Percentiles rank a stretch among this genome's conserved stretches.
These are phyloP conservation scores for Megastigmus dorsalis DNA, from an alignment of 2,888 invertebrate genomes.

Conservation along the genomic window DNA sequence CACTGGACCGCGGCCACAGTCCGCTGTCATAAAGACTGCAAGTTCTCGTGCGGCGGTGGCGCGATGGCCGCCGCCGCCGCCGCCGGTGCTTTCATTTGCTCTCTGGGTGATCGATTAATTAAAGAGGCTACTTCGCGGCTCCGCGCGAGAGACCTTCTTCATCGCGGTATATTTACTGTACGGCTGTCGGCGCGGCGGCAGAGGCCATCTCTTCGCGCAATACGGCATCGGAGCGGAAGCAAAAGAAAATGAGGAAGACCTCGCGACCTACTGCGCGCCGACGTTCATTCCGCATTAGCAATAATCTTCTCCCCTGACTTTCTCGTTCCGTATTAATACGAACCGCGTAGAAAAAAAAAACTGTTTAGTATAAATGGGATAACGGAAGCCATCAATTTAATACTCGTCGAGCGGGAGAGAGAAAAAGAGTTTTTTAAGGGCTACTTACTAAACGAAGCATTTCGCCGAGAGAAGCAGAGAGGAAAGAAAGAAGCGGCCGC, in stretches of 20 bases:
- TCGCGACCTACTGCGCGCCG: not conserved
- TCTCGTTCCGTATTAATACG: conserved; percentile 26
- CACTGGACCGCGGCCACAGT: not conserved
- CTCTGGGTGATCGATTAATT: conserved; percentile 42
- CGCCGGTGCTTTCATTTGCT: conserved; percentile 13
- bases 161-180: conserved; percentile 28
- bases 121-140: conserved; percentile 24
- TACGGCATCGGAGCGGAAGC: not conserved
- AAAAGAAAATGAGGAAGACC: not conserved
- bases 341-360: conserved; percentile 10
- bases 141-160: conserved; percentile 12
- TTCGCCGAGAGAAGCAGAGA: not conserved
- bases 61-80: not conserved
- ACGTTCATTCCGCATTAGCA: not conserved
- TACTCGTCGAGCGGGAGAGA: conserved; percentile 44
- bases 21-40: conserved; percentile 32
- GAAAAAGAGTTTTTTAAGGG: conserved; percentile 35
- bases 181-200: not conserved
- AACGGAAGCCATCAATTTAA: conserved; percentile 58
- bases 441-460: conserved; percentile 19
- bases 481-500: too few species aligned
- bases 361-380: conserved; percentile 17
- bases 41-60: not conserved
- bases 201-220: not conserved
- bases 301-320: not conserved